These are phyloP conservation scores for Isotomurus palustris DNA, from an alignment of 2,888 invertebrate genomes.

Conservation along the genomic window DNA sequence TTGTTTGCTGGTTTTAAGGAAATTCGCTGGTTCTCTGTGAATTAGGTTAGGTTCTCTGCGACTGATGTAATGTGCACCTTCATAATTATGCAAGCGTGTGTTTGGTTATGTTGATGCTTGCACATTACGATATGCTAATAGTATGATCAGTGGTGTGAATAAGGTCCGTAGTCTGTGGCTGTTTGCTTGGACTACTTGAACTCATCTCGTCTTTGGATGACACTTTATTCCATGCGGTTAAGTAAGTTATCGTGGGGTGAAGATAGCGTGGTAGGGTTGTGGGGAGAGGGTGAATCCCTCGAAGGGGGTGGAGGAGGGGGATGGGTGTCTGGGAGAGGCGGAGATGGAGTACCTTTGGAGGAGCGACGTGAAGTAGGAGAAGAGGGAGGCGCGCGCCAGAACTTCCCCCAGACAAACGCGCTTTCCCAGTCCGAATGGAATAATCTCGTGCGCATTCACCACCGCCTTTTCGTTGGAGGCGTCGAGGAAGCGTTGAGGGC, in stretches of 20 bases:
- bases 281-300: constrained; percentile 35
- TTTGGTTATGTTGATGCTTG: too few relatives aligned
- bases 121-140: too few relatives aligned
- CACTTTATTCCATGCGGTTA: too few relatives aligned
- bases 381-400: constrained; percentile 30
- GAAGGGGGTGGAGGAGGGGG: constrained; percentile 9
- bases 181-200: too few relatives aligned
- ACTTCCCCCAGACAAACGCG: constrained; percentile 36
- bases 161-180: too few relatives aligned
- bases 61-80: too few relatives aligned
- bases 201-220: too few relatives aligned
- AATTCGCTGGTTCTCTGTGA: too few relatives aligned
- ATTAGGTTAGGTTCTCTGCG: too few relatives aligned
- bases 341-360: constrained; percentile 32
- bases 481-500: constrained; percentile 34
- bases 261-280: constrained; percentile 15
- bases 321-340: constrained; percentile 15
- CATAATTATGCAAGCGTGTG: too few relatives aligned
- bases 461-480: constrained; percentile 22
- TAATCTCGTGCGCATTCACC: constrained; percentile 31
- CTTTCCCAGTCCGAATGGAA: constrained; percentile 37
- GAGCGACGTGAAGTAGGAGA: constrained; percentile 29
- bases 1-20: too few relatives aligned
- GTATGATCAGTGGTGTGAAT: too few relatives aligned
- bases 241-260: constrained; percentile 5